Base-by-base conservation (phyloP, 2,113 vertebrate genomes). In the Sciurus niger region DNA sequence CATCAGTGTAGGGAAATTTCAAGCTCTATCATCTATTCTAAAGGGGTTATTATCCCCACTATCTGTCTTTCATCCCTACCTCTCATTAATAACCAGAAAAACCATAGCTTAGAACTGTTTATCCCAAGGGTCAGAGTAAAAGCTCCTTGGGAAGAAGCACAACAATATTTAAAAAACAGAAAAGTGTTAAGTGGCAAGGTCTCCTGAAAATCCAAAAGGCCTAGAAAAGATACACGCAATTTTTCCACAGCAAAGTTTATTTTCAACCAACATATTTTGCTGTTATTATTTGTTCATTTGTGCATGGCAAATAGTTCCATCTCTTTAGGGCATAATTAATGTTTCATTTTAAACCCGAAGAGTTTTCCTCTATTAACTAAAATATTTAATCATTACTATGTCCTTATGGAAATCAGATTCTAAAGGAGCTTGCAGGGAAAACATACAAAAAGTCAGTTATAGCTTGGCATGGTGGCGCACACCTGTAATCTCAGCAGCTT, bases 351-450 rank as follows among this genome's bases (percentile, higher is more conserved):
- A 77, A 93, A 96, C 37, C 22, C 63, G 77, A 40, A 48, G 46
- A 92, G 12, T 32, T 83, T 93, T 85, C 32, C 12, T 82, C 24
- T 82, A 73, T 2, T 65, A 90, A 93, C 65, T 30, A 63, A 95
- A 97, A 93, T 43, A 93, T 67, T 92, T 93, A 46, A 77, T 51
- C 53, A 85, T 34, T 73, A 72, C 17, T 85, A 68, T 73, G 28
- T 85, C 84, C 37, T 20, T 43, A 76, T n/a, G 25, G 79, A 92
- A 95, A 89, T 53, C 70, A 89, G 34, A 92, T 85, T 91, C 90
- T 78, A 95, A 95, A 92, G 60, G n/a, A 95, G 6, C 32, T 37
- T 91, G 18, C 18, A 87, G 25, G 17, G 22, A 48, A 48, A 48
- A 48, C 46, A 48, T 48, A 8, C 6, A 7, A 48, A 48, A 48